Evolutionary conservation across 1,140 invertebrate genomes (phyloP), one percentile per base, ranked within the genome.

Genomic region (Amphibalanus amphitrite): DNA sequence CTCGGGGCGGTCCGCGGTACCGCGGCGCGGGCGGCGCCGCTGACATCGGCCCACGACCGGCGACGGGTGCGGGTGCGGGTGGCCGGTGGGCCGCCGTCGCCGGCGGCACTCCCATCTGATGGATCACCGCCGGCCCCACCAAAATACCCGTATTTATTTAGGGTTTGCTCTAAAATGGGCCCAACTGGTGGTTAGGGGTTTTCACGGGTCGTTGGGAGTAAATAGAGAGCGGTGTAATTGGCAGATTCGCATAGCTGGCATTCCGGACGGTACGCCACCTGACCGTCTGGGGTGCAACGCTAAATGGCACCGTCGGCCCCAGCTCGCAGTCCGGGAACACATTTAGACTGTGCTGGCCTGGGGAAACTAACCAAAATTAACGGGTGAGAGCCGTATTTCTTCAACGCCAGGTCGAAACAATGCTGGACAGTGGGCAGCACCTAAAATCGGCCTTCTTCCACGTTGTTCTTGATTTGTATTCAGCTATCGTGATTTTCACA

Each of bases 241-340:
- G 72, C 72, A 73, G 73, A 73, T 72, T 72, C 75, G 74, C 75
- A 73, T 74, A 75, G 74, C 75, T 74, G 73, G 74, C 72, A 71
- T 74, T 74, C 71, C 73, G 71, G 70, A 72, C 69, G 69, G 38
- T 30, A 59, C 69, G 29, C 64, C 65, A 70, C 40, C 69, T 28
- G 47, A 64, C 23, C 40, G 28, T 69, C 47, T 26, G 69, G 33
- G 33, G 26, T 69, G 33, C 47, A 69, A 47, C 47, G 33, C 33
- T 38, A 38, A 38, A 38, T 38, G 33, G 33, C 33, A n/a, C n/a
- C n/a, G n/a, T n/a, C n/a, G n/a, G n/a, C n/a, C n/a, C n/a, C n/a
- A n/a, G n/a, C n/a, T n/a, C n/a, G n/a, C n/a, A n/a, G n/a, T n/a
- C n/a, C n/a, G n/a, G n/a, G n/a, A n/a, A n/a, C n/a, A n/a, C n/a